Conservation (phyloP, 2,888 invertebrate species). For the Pecten maximus region DNA sequence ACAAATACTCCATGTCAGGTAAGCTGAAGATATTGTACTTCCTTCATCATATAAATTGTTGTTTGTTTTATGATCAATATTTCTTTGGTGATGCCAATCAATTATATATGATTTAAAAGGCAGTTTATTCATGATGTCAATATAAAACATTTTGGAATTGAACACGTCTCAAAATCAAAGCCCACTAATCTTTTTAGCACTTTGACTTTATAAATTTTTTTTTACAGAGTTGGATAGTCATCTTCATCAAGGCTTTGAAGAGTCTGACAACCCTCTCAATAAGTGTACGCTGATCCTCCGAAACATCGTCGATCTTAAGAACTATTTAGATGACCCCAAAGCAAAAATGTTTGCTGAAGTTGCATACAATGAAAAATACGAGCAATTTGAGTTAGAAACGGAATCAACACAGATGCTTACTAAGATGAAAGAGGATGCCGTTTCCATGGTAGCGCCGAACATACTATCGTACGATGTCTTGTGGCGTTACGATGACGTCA, state of each 20-base stretch:
- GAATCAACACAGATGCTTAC: constrained; percentile 64
- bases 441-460: constrained; percentile 66
- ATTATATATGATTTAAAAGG: background rate
- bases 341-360: constrained; percentile 75
- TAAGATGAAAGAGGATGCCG: constrained; percentile 67
- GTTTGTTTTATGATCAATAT: background rate
- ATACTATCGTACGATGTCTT: constrained; percentile 73
- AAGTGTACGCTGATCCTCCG: constrained; percentile 74
- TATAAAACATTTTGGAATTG: background rate
- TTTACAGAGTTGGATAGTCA: constrained; percentile 76
- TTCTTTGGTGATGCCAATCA: background rate
- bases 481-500: constrained; percentile 80
- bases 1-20: constrained; percentile 73
- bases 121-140: background rate
- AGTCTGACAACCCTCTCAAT: constrained; percentile 63
- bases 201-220: background rate
- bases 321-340: constrained; percentile 74
- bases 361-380: constrained; percentile 66
- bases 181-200: background rate
- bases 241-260: constrained; percentile 70
- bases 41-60: too few species aligned
- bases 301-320: constrained; percentile 80
- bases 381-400: constrained; percentile 66
- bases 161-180: background rate
- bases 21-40: background rate